phyloP scores from a whole-genome alignment of 2,113 vertebrate genomes.

The Mastomys coucha region DNA sequence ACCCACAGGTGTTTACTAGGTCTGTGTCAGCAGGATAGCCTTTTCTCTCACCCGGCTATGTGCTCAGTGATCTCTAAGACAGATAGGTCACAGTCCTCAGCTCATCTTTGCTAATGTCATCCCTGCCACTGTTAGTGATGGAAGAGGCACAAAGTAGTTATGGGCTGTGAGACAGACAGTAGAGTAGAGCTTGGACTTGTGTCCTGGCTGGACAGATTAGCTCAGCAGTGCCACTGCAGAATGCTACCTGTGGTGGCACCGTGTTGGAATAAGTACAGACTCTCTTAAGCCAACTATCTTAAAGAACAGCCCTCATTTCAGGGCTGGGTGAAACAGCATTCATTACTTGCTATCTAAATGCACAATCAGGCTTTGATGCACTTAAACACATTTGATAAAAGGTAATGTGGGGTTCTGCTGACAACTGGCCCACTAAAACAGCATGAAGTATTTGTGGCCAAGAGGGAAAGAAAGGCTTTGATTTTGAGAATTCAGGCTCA shows the following conservation, averaged over 20 bases:
- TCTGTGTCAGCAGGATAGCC: background rate
- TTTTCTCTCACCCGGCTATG: background rate
- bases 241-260: fast-evolving
- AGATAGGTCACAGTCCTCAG: fast-evolving
- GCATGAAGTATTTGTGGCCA: fast-evolving
- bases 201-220: background rate
- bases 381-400: background rate
- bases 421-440: background rate
- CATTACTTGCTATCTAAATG: background rate
- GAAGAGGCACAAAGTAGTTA: background rate
- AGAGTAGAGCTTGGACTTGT: background rate
- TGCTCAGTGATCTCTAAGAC: background rate
- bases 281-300: background rate
- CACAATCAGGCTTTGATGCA: background rate
- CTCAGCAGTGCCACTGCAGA: fast-evolving
- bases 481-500: slow-evolving; percentile 2
- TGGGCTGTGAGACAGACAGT: background rate
- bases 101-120: background rate
- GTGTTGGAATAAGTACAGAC: background rate
- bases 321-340: background rate
- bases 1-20: background rate
- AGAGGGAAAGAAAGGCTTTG: background rate
- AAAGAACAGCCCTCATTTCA: background rate
- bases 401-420: background rate
- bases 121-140: fast-evolving